Evolutionary conservation across 2,113 vertebrate species (phyloP), one percentile per base, ranked within the genome.

Genomic region (Quiscalus mexicanus): DNA sequence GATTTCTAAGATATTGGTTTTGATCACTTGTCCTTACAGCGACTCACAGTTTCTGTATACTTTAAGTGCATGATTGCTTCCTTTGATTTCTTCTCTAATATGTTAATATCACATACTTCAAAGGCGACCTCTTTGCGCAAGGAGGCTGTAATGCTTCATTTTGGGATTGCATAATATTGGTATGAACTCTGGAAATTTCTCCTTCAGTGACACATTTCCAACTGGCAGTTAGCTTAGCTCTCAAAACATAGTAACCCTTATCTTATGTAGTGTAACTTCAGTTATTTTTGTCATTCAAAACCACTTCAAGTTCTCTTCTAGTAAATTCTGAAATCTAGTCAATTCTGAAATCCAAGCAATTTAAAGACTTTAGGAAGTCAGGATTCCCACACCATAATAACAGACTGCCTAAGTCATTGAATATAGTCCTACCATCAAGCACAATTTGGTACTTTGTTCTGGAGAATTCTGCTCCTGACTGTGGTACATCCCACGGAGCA

Each of bases 51-150:
- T 92, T 89, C 76, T 84, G 59, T 74, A 67, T 24, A 74, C 63
- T 84, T 78, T 84, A 76, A 64, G 45, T 79, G 49, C 77, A 84
- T 58, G 87, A 84, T 44, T 89, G 65, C 60, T 87, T 89, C 77
- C 87, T 96, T 96, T 95, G 87, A 95, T 92, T 92, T 87, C 74
- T 78, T 84, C 41, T 58, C 69, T 64, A 67, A 59, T 83, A 87
- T 82, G 65, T 84, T 92, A 94, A 41, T 64, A 91, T 37, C 53
- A 56, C 44, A 44, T 39, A 35, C 65, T 95, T 96, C 94, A 95
- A 96, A 96, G 77, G 65, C 65, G 87, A 87, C 7, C 27, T 59
- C 39, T 58, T 89, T 71, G 52, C 52, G 33, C 75, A 92, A 86
- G 42, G 21, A 90, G 37, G 49, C 35, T 80, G 37, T 35, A 90